Evolutionary conservation across 1,140 invertebrate species (phyloP), one percentile per base, ranked within the genome.

Genomic region (Planococcus citri): DNA sequence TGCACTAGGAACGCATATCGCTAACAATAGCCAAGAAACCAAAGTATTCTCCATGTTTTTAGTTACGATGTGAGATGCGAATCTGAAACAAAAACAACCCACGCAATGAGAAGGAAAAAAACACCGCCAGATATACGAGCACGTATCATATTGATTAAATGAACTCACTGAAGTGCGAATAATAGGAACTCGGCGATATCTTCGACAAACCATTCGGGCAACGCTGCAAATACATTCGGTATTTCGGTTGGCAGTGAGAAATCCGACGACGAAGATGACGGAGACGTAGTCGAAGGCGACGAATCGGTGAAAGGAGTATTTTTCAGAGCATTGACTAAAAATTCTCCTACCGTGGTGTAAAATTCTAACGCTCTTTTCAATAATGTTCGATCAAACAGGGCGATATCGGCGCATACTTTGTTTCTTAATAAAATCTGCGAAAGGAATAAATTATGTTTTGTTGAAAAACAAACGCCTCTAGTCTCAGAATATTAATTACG

Each of bases 191-290:
- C 94, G 20, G 94, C 93, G 71, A 97, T 89, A 78, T 98, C 95
- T 78, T 97, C 95, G 61, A 97, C 86, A 77, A 95, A 97, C 89
- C 93, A 97, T 79, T 98, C 95, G 20, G 95, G 95, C 73, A 95
- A 81, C 73, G 91, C 90, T 67, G 88, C 86, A 82, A 97, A 97
- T 72, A 86, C 81, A 76, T 85, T 83, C 25, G 90, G 84, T 68
- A 87, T 70, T 83, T 84, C 71, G 75, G 75, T 10, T 82, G 80
- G 1, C 68, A 85, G 85, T 71, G 86, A 79, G 9, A 71, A 58
- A 38, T 71, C 68, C 27, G 68, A 68, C 20, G 60, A 74, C 29
- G 74, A 82, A 72, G 68, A 33, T 76, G 14, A 51, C 41, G 29
- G 29, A 33, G 29, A 33, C 4, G n/a, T n/a, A 57, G 67, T 70